phyloP scores from a whole-genome alignment of 1,140 invertebrate species.

The Drosophila novamexicana region DNA sequence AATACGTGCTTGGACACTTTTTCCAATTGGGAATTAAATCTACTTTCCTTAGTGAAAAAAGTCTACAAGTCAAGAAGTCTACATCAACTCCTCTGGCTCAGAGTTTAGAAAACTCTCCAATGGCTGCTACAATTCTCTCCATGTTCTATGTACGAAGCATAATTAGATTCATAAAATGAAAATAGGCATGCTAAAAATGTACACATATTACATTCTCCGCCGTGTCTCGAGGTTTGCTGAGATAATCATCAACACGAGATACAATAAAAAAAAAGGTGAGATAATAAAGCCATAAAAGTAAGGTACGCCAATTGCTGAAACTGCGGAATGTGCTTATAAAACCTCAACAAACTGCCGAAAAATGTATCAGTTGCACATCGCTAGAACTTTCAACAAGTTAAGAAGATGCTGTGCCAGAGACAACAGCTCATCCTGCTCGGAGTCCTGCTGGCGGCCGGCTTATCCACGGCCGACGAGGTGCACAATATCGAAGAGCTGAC shows the following conservation, averaged over 20 bases:
- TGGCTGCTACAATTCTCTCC: neutral
- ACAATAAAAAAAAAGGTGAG: neutral
- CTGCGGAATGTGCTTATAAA: constrained; percentile 28
- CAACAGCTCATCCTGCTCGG: constrained; percentile 12
- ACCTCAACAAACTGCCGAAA: neutral
- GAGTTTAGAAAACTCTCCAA: too few species aligned
- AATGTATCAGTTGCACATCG: constrained; percentile 12
- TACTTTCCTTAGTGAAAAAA: too few species aligned
- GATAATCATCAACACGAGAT: neutral
- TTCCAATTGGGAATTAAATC: too few species aligned
- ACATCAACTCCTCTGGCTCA: too few species aligned
- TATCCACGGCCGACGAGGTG: neutral
- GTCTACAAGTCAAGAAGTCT: too few species aligned
- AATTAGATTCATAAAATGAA: neutral
- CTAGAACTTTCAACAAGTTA: neutral
- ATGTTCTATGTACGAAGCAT: neutral
- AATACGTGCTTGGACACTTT: too few species aligned
- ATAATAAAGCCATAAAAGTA: constrained; percentile 20
- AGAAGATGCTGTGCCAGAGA: constrained; percentile 16
- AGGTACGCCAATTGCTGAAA: neutral
- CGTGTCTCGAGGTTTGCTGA: neutral
- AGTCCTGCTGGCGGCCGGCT: constrained; percentile 1
- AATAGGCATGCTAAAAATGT: neutral
- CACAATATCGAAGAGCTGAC: constrained; percentile 19
- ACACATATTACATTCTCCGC: neutral